Evolutionary conservation across 2,113 vertebrate genomes (phyloP).

Genomic region (Trochalopteron elliotii): DNA sequence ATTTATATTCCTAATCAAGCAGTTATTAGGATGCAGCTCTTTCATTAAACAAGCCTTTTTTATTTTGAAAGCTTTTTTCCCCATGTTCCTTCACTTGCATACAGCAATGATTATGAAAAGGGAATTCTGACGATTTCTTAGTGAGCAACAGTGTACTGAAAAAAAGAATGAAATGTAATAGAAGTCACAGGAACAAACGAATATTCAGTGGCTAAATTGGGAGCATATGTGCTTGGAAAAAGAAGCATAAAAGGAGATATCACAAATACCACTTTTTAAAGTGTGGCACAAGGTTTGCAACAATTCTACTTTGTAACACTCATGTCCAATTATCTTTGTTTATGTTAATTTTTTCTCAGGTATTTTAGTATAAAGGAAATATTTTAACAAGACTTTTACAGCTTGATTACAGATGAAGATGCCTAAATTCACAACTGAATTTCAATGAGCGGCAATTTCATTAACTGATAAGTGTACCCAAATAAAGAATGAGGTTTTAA

Average conservation of each 20-base stretch:
- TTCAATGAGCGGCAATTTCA: constrained; percentile 66
- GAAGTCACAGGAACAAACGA: background rate
- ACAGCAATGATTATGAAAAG: background rate
- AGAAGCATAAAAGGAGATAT: background rate
- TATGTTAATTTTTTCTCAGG: background rate
- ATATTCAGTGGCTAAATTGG: background rate
- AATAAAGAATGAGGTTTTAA: constrained; percentile 83
- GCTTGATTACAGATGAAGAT: constrained; percentile 69
- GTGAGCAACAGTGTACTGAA: background rate
- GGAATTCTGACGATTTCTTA: background rate
- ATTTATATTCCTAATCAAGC: background rate
- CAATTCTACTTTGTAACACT: background rate
- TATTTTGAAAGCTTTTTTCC: background rate
- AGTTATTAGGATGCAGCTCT: background rate
- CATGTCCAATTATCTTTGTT: background rate
- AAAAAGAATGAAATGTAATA: background rate
- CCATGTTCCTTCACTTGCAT: background rate
- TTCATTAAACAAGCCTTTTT: background rate
- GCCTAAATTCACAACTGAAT: constrained; percentile 69
- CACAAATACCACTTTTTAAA: background rate
- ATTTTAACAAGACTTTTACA: background rate
- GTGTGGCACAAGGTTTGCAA: background rate
- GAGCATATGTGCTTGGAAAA: background rate
- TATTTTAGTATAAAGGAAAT: background rate
- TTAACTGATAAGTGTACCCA: constrained; percentile 76